These are phyloP conservation scores for Enteromius fasciolatus DNA, from an alignment of 2,797 vertebrate genomes.

Conservation along the genomic window DNA sequence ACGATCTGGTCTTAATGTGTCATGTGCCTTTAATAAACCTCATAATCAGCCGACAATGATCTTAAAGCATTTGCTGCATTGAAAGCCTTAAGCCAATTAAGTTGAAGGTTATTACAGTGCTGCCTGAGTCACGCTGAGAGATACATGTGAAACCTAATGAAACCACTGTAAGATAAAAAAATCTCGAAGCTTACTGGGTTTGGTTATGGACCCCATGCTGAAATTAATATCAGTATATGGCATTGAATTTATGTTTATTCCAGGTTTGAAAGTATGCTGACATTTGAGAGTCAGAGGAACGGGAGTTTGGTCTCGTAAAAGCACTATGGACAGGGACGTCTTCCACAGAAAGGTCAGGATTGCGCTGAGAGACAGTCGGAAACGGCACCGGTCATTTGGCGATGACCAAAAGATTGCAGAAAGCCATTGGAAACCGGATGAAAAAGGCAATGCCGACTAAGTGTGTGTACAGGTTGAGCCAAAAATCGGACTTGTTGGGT, in stretches of 20 bases:
- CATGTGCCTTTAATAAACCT: neutral
- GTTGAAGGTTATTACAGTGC: neutral
- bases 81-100: conserved; percentile 13
- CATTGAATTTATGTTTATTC: neutral
- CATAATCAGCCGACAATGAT: too few relatives aligned
- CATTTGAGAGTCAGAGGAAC: conserved; percentile 34
- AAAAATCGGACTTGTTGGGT: neutral
- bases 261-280: conserved; percentile 23
- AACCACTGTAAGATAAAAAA: neutral
- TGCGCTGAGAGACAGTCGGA: neutral
- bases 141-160: neutral
- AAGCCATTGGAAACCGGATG: neutral
- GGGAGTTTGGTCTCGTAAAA: neutral
- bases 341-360: conserved; percentile 38
- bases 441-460: neutral
- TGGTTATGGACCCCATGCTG: conserved; percentile 8
- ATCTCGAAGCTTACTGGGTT: neutral
- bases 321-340: neutral
- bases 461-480: neutral
- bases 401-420: neutral
- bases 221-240: conserved; percentile 10
- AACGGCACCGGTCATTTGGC: neutral
- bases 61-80: neutral
- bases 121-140: neutral
- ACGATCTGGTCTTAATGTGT: neutral